Evolutionary conservation across 2,888 invertebrate species (phyloP).

Genomic region (Ptychoptera albimana): DNA sequence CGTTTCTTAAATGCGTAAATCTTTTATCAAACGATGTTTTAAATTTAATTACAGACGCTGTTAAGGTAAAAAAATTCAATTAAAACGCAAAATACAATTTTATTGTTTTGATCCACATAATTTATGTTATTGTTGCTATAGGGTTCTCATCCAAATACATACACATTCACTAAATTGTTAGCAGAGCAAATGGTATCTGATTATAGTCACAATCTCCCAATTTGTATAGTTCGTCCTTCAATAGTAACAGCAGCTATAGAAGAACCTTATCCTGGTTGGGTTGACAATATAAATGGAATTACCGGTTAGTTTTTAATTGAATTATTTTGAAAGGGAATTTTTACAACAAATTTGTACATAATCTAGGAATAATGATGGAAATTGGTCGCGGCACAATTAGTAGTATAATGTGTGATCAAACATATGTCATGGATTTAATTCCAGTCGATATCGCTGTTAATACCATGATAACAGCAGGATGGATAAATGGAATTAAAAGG

Average conservation of each 20-base stretch:
- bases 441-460: conserved; percentile 89
- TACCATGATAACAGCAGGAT: conserved; percentile 69
- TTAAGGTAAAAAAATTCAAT: conserved; percentile 33
- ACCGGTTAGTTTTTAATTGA: conserved; percentile 34
- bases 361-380: conserved; percentile 47
- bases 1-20: conserved; percentile 42
- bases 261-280: conserved; percentile 85
- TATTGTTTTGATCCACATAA: conserved; percentile 73
- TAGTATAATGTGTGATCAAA: conserved; percentile 56
- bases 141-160: conserved; percentile 80
- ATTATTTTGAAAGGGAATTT: conserved; percentile 53
- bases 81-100: conserved; percentile 7
- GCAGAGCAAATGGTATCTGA: conserved; percentile 69
- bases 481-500: too few relatives aligned
- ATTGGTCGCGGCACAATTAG: conserved; percentile 71
- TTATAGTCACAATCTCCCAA: conserved; percentile 59
- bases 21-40: conserved; percentile 44
- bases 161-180: conserved; percentile 87
- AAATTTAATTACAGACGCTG: conserved; percentile 36
- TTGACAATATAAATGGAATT: conserved; percentile 80
- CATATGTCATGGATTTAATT: conserved; percentile 68
- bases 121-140: conserved; percentile 65
- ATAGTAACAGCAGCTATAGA: conserved; percentile 63
- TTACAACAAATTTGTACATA: conserved; percentile 81
- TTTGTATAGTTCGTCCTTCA: conserved; percentile 84